A percentile compares a stretch with the other conserved stretches of the same genome.
Conservation (phyloP, 1,140 invertebrate species). For the Trigoniulus corallinus region DNA sequence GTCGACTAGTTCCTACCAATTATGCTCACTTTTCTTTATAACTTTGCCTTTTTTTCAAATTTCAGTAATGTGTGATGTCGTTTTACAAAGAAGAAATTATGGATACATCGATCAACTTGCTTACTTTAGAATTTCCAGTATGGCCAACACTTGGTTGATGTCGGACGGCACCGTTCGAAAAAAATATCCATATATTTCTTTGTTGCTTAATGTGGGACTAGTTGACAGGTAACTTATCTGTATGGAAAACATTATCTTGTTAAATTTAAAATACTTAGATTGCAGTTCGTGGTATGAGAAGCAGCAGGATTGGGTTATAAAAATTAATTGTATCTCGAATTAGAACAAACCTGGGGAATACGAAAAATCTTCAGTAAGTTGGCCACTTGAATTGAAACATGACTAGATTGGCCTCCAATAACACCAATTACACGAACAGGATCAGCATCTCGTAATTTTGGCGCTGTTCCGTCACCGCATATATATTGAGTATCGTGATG, state of each 20-base stretch:
- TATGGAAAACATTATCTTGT: too few species aligned
- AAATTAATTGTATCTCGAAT: too few species aligned
- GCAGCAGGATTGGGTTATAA: too few species aligned
- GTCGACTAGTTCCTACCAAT: too few species aligned
- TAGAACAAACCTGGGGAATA: slow-evolving; percentile 34
- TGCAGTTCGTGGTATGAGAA: neutral
- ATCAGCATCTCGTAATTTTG: slow-evolving; percentile 26
- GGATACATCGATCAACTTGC: slow-evolving; percentile 3
- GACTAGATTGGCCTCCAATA: slow-evolving; percentile 36
- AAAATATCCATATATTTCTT: slow-evolving; percentile 37
- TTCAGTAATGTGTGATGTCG: too few species aligned
- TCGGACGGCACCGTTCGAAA: slow-evolving; percentile 42
- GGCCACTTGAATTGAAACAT: slow-evolving; percentile 39
- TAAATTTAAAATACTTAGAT: too few species aligned
- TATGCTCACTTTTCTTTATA: too few species aligned
- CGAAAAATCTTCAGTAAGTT: slow-evolving; percentile 36
- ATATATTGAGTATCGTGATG: slow-evolving; percentile 29
- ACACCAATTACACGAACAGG: slow-evolving; percentile 36
- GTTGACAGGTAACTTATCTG: slow-evolving; percentile 42
- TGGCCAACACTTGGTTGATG: slow-evolving; percentile 37
- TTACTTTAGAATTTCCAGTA: slow-evolving; percentile 38
- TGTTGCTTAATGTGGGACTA: slow-evolving; percentile 36
- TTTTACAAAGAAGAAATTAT: too few species aligned
- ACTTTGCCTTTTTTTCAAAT: too few species aligned
- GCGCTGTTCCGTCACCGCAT: slow-evolving; percentile 28